Evolutionary conservation across 2,888 invertebrate species (phyloP), one percentile per base, ranked within the genome.

Genomic region (Sarcophaga variegata): DNA sequence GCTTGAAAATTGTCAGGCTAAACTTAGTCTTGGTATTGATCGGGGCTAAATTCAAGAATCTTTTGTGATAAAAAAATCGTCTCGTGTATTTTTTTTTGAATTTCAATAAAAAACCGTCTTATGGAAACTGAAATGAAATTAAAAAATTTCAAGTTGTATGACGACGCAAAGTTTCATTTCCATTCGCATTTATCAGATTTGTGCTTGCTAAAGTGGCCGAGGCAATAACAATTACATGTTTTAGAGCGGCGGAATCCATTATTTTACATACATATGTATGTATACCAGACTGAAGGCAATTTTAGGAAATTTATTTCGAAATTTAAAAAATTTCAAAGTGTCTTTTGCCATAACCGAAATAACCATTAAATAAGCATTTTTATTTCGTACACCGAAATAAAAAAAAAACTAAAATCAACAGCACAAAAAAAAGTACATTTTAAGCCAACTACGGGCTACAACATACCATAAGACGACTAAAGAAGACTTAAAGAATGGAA

Each of bases 281-380:
- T 37, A 37, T 37, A 37, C 37, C 17, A 54, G 54, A 54, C 37
- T 59, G 4, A 37, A 12, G 25, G 71, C 59, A 37, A 54, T 60
- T 37, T 59, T 37, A 25, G 11, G 3, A 20, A 72, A 72, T 72
- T 59, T 72, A 72, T 59, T 72, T 60, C 11, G 37, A 5, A 54
- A n/a, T 75, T 75, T 25, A n/a, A 22, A 49, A 11, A 14, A 49
- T 49, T 78, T 63, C 45, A 59, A 22, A 67, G 49, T 54, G 20
- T 59, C 64, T 66, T 72, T 75, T n/a, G 37, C 47, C 47, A 27
- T 62, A 69, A 81, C 74, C 60, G 20, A 81, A 69, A 63, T 75
- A 67, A 54, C 69, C 37, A 75, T 69, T 69, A 69, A 67, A 63
- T 59, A 37, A 54, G 54, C 17, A 54, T 54, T 60, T 72, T 60